Conservation (phyloP, 2,113 vertebrate genomes). For the Nerophis ophidion region DNA sequence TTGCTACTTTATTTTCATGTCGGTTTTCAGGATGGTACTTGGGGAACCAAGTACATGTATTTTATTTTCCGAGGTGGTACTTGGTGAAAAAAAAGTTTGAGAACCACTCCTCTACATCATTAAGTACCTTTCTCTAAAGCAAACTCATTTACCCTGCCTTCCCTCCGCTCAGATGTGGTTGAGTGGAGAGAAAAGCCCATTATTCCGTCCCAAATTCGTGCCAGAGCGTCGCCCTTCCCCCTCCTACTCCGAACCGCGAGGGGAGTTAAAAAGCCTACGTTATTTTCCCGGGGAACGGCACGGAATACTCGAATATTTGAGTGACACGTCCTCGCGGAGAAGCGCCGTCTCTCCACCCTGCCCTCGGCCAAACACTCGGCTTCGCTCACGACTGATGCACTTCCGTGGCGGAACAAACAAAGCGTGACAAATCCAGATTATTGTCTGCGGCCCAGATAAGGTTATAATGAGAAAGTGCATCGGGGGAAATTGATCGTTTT, state of each 20-base stretch:
- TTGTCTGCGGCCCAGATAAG: conserved; percentile 69
- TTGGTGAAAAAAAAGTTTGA: too few species aligned
- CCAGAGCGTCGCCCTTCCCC: conserved; percentile 31
- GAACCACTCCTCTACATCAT: conserved; percentile 14
- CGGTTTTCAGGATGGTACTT: too few species aligned
- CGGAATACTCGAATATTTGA: conserved; percentile 46
- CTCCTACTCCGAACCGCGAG: conserved; percentile 22
- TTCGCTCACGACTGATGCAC: conserved; percentile 59
- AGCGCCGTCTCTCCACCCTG: conserved; percentile 15
- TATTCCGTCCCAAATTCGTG: conserved; percentile 41
- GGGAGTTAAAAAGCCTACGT: conserved; percentile 53
- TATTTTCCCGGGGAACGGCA: conserved; percentile 35
- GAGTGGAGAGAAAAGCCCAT: conserved; percentile 58
- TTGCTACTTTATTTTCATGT: too few species aligned
- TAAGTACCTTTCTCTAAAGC: conserved; percentile 26
- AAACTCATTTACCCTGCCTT: conserved; percentile 33
- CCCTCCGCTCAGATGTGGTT: conserved; percentile 45
- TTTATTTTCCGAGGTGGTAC: too few species aligned
- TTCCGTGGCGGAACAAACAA: conserved; percentile 68
- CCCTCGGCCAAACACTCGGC: conserved; percentile 31
- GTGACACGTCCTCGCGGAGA: conserved; percentile 36
- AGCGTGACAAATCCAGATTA: conserved; percentile 74
- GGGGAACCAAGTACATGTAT: too few species aligned
- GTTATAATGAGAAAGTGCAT: conserved; percentile 72
- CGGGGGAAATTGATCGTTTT: conserved; percentile 68